Evolutionary conservation across 2,113 vertebrate genomes (phyloP).

Genomic region (Mirounga angustirostris): DNA sequence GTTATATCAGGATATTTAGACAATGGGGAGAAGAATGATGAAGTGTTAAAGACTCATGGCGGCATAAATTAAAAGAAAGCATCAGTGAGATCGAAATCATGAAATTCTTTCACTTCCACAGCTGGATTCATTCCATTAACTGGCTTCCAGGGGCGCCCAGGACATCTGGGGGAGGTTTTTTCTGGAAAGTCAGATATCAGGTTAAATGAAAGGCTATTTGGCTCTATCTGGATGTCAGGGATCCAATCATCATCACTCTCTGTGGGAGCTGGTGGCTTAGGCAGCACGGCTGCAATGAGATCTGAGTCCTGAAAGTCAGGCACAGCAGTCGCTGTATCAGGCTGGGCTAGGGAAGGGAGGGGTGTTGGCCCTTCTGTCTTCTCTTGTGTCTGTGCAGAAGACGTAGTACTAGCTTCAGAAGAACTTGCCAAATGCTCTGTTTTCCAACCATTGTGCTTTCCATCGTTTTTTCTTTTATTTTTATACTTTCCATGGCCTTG

Average conservation of each 20-base stretch:
- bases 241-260: conserved; percentile 58
- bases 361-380: conserved; percentile 13
- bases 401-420: conserved; percentile 78
- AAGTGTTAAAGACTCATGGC: background rate
- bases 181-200: conserved; percentile 78
- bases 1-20: background rate
- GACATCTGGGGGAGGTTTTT: conserved; percentile 88
- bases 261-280: background rate
- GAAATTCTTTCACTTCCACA: background rate
- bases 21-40: background rate
- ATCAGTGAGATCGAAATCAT: conserved; percentile 77
- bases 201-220: conserved; percentile 74
- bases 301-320: conserved; percentile 69
- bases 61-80: conserved; percentile 72
- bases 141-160: conserved; percentile 93
- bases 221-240: conserved; percentile 54
- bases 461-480: conserved; percentile 69
- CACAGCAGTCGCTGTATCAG: background rate
- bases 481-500: conserved; percentile 65
- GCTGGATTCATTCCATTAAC: background rate
- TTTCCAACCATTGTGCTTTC: conserved; percentile 51
- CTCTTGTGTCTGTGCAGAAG: conserved; percentile 26
- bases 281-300: background rate
- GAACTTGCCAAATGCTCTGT: conserved; percentile 86
- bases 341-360: background rate